Conservation (phyloP, 2,113 vertebrate species). For the Colistium nudipinnis region DNA sequence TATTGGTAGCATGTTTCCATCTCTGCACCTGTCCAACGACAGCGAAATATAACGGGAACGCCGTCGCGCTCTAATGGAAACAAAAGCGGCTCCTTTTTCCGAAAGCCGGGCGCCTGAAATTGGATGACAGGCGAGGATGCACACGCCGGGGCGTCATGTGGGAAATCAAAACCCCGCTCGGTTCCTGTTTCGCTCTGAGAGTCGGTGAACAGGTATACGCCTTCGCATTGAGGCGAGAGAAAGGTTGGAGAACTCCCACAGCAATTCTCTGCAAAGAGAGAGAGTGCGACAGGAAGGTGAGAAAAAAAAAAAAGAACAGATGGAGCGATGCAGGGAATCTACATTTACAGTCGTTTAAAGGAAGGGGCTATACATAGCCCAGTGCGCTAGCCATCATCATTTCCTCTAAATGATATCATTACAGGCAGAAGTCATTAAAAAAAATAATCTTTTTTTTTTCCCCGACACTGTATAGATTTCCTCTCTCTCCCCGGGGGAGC, state of each 20-base stretch:
- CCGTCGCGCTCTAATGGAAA: conserved; percentile 61
- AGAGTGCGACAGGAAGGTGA: conserved; percentile 68
- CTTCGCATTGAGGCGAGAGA: conserved; percentile 66
- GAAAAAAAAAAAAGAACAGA: conserved; percentile 79
- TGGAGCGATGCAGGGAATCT: conserved; percentile 69
- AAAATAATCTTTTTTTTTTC: conserved; percentile 33
- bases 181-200: conserved; percentile 69
- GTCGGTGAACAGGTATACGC: conserved; percentile 67
- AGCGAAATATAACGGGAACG: conserved; percentile 60
- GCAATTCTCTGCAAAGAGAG: conserved; percentile 66
- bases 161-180: conserved; percentile 79
- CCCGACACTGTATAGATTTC: conserved; percentile 54
- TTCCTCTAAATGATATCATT: conserved; percentile 67
- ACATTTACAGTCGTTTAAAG: conserved; percentile 65
- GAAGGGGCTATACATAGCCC: conserved; percentile 71
- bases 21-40: conserved; percentile 50
- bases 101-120: conserved; percentile 48
- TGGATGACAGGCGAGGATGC: conserved; percentile 70
- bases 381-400: conserved; percentile 55
- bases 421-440: conserved; percentile 66
- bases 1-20: conserved; percentile 6
- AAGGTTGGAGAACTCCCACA: conserved; percentile 67
- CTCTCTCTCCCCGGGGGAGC: conserved; percentile 49
- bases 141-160: conserved; percentile 60
- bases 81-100: conserved; percentile 54